Evolutionary conservation across 2,113 vertebrate species (phyloP).

Genomic region (Gymnorhina tibicen): DNA sequence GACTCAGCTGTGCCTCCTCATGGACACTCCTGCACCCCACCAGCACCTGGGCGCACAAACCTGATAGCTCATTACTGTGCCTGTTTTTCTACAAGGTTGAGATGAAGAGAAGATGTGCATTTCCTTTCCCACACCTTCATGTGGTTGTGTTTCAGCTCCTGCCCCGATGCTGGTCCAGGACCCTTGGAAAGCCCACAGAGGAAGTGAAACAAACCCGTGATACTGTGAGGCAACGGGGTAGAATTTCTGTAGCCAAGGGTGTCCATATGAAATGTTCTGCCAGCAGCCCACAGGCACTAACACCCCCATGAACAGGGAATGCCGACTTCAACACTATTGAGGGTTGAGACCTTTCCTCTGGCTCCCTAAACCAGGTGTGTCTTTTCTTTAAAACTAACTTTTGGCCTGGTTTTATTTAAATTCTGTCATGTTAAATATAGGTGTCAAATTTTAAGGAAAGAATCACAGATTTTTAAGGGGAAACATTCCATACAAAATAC

Average conservation of each 20-base stretch:
- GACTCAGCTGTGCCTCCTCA: not conserved
- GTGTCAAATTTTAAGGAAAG: not conserved
- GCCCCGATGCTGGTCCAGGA: not conserved
- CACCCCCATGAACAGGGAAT: not conserved
- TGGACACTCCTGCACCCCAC: rapidly evolving
- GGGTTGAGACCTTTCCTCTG: not conserved
- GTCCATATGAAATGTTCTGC: rapidly evolving
- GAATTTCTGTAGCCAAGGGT: not conserved
- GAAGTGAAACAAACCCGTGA: not conserved
- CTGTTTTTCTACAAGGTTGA: not conserved
- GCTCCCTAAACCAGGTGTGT: rapidly evolving
- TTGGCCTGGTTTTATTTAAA: not conserved
- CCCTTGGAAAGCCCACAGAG: not conserved
- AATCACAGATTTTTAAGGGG: not conserved
- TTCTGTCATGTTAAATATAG: not conserved
- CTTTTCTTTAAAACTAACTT: not conserved
- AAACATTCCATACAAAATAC: not conserved
- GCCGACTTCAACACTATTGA: rapidly evolving
- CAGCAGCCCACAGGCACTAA: not conserved
- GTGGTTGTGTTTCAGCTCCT: not conserved
- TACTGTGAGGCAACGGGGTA: rapidly evolving
- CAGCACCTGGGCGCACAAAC: too few species aligned
- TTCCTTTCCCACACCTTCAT: not conserved
- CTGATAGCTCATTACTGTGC: rapidly evolving
- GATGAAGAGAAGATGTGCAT: not conserved